Evolutionary conservation across 53 echinoderm and acorn worm species (phyloP), one percentile per base, ranked within the genome.

Genomic region (Mesocentrotus franciscanus): DNA sequence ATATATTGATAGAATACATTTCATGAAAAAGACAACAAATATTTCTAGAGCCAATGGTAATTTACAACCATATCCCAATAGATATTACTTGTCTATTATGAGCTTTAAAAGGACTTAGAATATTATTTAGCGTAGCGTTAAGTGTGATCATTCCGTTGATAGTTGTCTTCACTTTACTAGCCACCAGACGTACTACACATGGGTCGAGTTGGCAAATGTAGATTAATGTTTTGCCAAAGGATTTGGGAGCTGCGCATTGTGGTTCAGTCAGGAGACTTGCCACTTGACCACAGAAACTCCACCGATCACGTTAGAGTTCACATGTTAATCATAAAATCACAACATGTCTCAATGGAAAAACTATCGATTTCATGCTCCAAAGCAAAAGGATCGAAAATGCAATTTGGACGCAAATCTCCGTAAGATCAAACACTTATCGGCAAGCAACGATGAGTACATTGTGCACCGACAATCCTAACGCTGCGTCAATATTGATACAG

Each of bases 291-390:
- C 6, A 49, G 49, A 4, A 6, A 49, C 3, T 49, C 49, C 49
- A 64, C 64, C 6, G 20, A 64, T 6, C 64, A 64, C 64, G 20
- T 20, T 64, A 15, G 64, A 20, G 17, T 39, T 79, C 36, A 39
- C 81, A 36, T 42, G 10, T 11, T 16, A 81, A 81, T 81, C 81
- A 42, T 81, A 20, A 7, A 42, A 81, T 42, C 81, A 42, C 81
- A 33, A 17, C 81, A 81, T 36, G 81, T 42, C 81, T 81, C 81
- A 42, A 42, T 81, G 81, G 36, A 81, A 87, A 87, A 87, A 87
- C 87, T 87, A 66, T 91, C 91, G 91, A 91, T 91, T 91, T 64
- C 91, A 91, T 58, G 91, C 61, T 66, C 91, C 30, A 66, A 35
- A 34, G 91, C 62, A 91, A 91, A 91, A 9, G 66, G 91, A 62